These are phyloP conservation scores for Furcula furcula DNA, from an alignment of 2,888 invertebrate genomes.

Conservation along the genomic window DNA sequence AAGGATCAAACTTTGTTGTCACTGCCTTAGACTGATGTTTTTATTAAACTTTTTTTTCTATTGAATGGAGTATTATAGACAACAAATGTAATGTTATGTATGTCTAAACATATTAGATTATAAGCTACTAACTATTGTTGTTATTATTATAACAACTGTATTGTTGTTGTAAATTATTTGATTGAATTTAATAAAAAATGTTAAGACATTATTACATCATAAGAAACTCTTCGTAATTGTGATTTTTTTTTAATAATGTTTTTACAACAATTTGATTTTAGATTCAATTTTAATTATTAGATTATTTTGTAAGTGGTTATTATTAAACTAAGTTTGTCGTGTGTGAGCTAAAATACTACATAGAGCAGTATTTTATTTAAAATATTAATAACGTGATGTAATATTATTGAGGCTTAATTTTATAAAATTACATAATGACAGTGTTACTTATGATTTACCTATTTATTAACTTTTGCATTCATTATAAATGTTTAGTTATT, in stretches of 20 bases:
- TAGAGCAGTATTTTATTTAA: slow-evolving; percentile 55
- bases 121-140: slow-evolving; percentile 66
- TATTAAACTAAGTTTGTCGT: slow-evolving; percentile 48
- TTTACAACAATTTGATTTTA: slow-evolving; percentile 52
- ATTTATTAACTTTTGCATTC: slow-evolving; percentile 7
- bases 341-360: slow-evolving; percentile 47
- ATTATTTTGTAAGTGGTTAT: slow-evolving; percentile 45
- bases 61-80: slow-evolving; percentile 63
- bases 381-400: slow-evolving; percentile 54
- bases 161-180: slow-evolving; percentile 76
- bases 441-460: slow-evolving; percentile 30
- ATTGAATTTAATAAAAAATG: slow-evolving; percentile 67
- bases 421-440: slow-evolving; percentile 32
- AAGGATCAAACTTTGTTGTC: slow-evolving; percentile 64
- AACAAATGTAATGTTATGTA: slow-evolving; percentile 51
- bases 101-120: slow-evolving; percentile 49
- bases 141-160: slow-evolving; percentile 67
- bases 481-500: slow-evolving; percentile 11
- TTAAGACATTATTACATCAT: slow-evolving; percentile 55
- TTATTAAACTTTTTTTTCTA: slow-evolving; percentile 62
- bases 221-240: slow-evolving; percentile 59
- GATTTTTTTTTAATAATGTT: slow-evolving; percentile 60
- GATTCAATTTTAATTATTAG: slow-evolving; percentile 43
- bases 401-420: slow-evolving; percentile 64
- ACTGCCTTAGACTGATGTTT: slow-evolving; percentile 80